Evolutionary conservation across 2,888 invertebrate species (phyloP).

Genomic region (Nomada fucata): DNA sequence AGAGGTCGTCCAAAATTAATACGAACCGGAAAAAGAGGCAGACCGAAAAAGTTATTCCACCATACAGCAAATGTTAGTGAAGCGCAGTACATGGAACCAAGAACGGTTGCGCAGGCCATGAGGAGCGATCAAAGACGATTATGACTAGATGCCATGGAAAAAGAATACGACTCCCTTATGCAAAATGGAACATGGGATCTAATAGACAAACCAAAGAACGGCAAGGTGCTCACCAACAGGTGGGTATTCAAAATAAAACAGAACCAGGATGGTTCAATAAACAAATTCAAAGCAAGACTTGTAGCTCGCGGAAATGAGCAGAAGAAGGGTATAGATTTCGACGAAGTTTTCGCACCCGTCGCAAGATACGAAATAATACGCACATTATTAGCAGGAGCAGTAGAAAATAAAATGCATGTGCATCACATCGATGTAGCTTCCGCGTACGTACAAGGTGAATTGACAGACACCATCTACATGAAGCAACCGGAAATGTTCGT

Average conservation of each 20-base stretch:
- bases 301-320: constrained; percentile 64
- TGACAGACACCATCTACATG: constrained; percentile 8
- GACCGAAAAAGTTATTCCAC: too few relatives aligned
- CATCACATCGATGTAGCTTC: constrained; percentile 69
- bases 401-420: constrained; percentile 61
- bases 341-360: constrained; percentile 37
- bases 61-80: too few relatives aligned
- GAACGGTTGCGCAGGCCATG: too few relatives aligned
- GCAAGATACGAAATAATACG: constrained; percentile 62
- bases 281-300: constrained; percentile 65
- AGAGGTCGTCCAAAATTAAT: too few relatives aligned
- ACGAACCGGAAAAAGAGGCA: too few relatives aligned
- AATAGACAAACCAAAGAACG: constrained; percentile 32
- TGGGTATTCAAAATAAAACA: constrained; percentile 63
- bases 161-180: too few relatives aligned
- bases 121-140: too few relatives aligned
- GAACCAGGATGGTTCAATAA: constrained; percentile 46
- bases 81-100: too few relatives aligned
- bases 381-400: constrained; percentile 55
- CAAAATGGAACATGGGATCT: constrained; percentile 1
- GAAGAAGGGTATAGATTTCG: constrained; percentile 57
- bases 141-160: too few relatives aligned
- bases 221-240: constrained; percentile 50
- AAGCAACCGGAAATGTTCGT: background rate
- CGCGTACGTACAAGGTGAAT: constrained; percentile 35